A percentile compares a stretch with the other conserved stretches of the same genome.
Conservation (phyloP, 2,113 vertebrate genomes). For the Poicephalus gulielmi region DNA sequence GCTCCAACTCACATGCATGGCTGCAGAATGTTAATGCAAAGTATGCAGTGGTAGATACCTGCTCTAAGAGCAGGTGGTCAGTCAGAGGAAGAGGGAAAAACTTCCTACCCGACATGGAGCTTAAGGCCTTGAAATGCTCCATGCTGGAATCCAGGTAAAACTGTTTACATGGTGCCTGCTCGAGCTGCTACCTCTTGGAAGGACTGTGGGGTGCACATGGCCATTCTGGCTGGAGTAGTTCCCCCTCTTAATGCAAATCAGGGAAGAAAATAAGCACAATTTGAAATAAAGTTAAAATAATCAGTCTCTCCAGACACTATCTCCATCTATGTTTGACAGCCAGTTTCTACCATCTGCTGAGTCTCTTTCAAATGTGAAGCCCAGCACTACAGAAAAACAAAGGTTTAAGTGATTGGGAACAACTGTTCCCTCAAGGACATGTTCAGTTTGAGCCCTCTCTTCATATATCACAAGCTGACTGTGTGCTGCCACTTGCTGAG, state of each 20-base stretch:
- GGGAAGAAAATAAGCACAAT: constrained; percentile 8
- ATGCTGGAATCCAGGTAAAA: constrained; percentile 19
- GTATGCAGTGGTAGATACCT: not conserved
- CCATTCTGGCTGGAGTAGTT: not conserved
- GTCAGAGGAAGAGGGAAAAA: not conserved
- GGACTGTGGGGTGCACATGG: not conserved
- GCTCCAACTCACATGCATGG: not conserved
- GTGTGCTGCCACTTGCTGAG: constrained; percentile 50
- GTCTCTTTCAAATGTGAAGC: not conserved
- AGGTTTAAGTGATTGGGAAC: not conserved
- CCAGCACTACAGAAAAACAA: not conserved
- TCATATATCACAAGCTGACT: constrained; percentile 75
- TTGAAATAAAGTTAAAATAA: constrained; percentile 16
- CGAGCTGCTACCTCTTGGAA: not conserved
- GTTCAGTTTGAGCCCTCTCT: not conserved
- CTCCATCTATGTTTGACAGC: not conserved
- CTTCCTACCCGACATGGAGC: not conserved
- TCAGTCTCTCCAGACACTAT: constrained; percentile 1
- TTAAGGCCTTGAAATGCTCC: constrained; percentile 29
- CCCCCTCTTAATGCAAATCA: constrained; percentile 12
- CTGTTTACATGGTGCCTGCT: not conserved
- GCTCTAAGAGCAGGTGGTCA: constrained; percentile 6
- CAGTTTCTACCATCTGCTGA: not conserved
- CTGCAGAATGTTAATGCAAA: constrained; percentile 6
- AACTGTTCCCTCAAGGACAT: not conserved